These are phyloP conservation scores for Macrobrachium nipponense DNA, from an alignment of 1,140 invertebrate genomes.

Conservation along the genomic window DNA sequence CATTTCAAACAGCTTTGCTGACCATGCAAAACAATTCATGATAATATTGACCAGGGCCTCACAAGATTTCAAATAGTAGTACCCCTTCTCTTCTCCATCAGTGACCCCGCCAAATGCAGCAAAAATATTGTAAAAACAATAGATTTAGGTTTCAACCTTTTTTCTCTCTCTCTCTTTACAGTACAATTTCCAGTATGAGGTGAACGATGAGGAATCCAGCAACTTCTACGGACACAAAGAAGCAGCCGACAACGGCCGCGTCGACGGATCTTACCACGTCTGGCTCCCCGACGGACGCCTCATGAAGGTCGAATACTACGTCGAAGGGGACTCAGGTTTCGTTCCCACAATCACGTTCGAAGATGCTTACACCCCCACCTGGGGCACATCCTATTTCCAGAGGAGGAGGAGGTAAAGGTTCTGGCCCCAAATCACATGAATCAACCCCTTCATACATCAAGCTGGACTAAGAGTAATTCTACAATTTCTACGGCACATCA, in stretches of 20 bases:
- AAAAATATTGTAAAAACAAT: background rate
- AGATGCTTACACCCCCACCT: constrained; percentile 38
- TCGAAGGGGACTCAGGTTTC: constrained; percentile 62
- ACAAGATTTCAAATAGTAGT: no score
- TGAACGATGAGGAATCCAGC: constrained; percentile 77
- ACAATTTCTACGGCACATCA: background rate
- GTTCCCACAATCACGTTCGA: constrained; percentile 58
- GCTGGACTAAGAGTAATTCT: background rate
- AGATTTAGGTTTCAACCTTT: background rate
- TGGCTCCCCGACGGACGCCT: constrained; percentile 64
- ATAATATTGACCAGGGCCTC: no score
- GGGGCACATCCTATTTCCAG: constrained; percentile 37
- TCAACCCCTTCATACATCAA: background rate
- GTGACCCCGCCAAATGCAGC: no score
- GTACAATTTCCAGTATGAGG: constrained; percentile 87
- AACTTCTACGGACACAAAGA: constrained; percentile 65
- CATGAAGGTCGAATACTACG: constrained; percentile 62
- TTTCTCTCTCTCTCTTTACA: constrained; percentile 69
- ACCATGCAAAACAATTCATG: no score
- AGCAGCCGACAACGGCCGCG: constrained; percentile 40
- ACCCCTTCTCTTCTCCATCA: no score
- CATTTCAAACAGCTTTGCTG: no score
- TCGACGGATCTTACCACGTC: constrained; percentile 65
- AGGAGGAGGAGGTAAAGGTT: background rate
- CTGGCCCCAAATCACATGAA: background rate